phyloP scores from a whole-genome alignment of 1,140 invertebrate species.

The Ceratina calcarata region DNA sequence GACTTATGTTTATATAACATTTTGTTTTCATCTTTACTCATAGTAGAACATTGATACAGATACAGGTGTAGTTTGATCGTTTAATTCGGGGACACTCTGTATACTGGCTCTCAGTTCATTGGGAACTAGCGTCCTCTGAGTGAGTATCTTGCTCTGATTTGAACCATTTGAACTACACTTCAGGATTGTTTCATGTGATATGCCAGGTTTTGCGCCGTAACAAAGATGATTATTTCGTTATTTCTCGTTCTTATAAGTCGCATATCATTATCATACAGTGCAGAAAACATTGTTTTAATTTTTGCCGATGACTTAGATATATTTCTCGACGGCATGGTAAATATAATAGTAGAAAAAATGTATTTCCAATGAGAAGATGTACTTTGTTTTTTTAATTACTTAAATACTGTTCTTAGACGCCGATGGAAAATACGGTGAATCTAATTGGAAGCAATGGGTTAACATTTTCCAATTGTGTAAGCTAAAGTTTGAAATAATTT shows the following conservation, averaged over 20 bases:
- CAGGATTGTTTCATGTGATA: neutral
- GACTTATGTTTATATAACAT: too few relatives aligned
- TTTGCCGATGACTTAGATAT: slow-evolving; percentile 94
- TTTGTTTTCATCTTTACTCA: too few relatives aligned
- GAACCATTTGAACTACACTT: neutral
- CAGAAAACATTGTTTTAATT: slow-evolving; percentile 88
- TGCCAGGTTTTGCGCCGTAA: neutral
- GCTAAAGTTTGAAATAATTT: slow-evolving; percentile 62
- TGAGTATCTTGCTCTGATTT: neutral
- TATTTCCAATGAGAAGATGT: too few relatives aligned
- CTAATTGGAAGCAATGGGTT: slow-evolving; percentile 84
- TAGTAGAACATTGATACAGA: too few relatives aligned
- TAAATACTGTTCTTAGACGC: slow-evolving; percentile 82
- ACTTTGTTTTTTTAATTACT: too few relatives aligned
- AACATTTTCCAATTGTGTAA: slow-evolving; percentile 88
- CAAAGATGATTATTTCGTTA: slow-evolving; percentile 11
- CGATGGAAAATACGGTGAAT: slow-evolving; percentile 84
- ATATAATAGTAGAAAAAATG: neutral
- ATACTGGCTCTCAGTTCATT: neutral
- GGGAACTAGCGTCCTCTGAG: neutral
- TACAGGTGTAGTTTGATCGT: too few relatives aligned
- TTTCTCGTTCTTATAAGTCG: neutral
- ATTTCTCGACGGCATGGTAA: slow-evolving; percentile 87
- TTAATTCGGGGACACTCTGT: too few relatives aligned
- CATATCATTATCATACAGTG: slow-evolving; percentile 5